Evolutionary conservation across 2,797 vertebrate genomes (phyloP), one percentile per base, ranked within the genome.

Genomic region (Champsocephalus esox): DNA sequence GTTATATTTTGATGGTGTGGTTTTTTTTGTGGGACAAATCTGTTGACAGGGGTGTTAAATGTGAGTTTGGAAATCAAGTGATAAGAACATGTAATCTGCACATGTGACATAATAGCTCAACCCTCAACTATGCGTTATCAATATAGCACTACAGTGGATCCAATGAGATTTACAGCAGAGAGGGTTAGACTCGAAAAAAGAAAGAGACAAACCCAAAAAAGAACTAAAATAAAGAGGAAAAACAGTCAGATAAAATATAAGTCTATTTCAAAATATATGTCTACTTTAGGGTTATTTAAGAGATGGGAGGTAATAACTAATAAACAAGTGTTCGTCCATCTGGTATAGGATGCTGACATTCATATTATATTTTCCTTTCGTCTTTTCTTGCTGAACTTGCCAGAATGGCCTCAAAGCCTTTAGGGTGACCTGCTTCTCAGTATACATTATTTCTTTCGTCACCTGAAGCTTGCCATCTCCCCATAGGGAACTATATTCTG

Each of bases 301-400:
- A 38, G 19, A 38, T 41, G 3, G 13, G 16, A 69, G 44, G 44
- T 48, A 16, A 66, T 38, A 45, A 1, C 43, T n/a, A 55, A 48
- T 59, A 34, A 38, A 79, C 43, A 32, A n/a, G 32, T 21, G 19
- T 43, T 38, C 67, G 24, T 60, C 14, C 9, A 11, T 75, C 32
- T 62, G 49, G 12, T 64, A 32, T 67, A 24, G 21, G 54, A 12
- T 21, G 16, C 62, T 55, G 46, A 55, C 44, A 67, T 59, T 8
- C 21, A 21, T 43, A 58, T 45, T 43, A 17, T 72, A 51, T 70
- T 8, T 62, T 52, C 43, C 34, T 50, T n/a, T 51, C 28, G 45
- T 48, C 19, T 79, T 67, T 80, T 86, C 61, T 64, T 80, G 71
- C 75, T 83, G 77, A 86, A 81, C 57, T 71, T 73, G 60, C 21